These are phyloP conservation scores for Pantherophis vulpinus DNA, from an alignment of 2,797 vertebrate genomes.

Conservation along the genomic window DNA sequence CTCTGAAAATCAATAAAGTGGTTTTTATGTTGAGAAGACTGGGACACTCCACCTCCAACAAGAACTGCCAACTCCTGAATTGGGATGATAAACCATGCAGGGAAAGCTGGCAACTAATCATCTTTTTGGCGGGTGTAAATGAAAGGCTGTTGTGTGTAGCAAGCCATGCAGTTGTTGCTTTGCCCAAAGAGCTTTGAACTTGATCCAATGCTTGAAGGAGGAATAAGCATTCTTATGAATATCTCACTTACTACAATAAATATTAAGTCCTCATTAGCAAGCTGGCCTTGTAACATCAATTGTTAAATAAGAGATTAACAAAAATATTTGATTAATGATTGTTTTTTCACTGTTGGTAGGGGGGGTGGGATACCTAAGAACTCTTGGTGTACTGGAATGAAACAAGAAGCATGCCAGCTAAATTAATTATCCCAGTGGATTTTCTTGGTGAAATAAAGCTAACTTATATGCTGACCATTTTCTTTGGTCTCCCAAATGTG, in stretches of 20 bases:
- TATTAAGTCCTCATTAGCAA: neutral
- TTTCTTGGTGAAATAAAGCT: neutral
- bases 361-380: neutral
- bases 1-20: neutral
- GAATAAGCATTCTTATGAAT: neutral
- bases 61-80: neutral
- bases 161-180: neutral
- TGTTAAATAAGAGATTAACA: neutral
- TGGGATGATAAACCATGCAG: neutral
- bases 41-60: neutral
- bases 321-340: neutral
- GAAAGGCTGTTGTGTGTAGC: neutral
- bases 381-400: neutral
- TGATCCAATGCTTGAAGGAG: neutral
- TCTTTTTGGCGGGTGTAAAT: neutral
- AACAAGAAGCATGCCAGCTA: neutral
- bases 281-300: neutral
- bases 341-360: neutral
- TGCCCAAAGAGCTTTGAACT: neutral
- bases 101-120: neutral
- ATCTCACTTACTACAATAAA: neutral
- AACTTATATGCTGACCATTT: slow-evolving; percentile 19
- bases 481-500: slow-evolving; percentile 31
- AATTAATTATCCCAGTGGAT: slow-evolving; percentile 8
- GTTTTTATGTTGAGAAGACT: neutral